phyloP scores from a whole-genome alignment of 2,113 vertebrate genomes.

The Nerophis ophidion region DNA sequence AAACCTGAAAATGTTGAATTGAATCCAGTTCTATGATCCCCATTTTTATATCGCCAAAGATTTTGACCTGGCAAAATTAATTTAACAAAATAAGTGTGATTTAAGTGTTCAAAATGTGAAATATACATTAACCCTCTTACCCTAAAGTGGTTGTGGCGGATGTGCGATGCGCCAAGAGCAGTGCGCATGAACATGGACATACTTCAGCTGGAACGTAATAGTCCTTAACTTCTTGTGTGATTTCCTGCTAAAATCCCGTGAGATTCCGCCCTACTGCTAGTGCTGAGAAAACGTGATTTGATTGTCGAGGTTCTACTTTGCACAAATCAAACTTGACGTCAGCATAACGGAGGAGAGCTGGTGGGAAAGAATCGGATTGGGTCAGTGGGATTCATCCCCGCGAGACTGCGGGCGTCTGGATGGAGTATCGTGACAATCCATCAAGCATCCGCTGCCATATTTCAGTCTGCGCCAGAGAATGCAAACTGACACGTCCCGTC shows the following conservation, averaged over 20 bases:
- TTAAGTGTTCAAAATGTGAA: too few relatives aligned
- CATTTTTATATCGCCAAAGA: too few relatives aligned
- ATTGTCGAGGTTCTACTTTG: not conserved
- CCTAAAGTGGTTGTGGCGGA: not conserved
- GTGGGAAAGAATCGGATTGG: not conserved
- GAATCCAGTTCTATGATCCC: too few relatives aligned
- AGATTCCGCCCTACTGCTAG: not conserved
- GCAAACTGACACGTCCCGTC: not conserved
- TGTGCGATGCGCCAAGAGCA: too few relatives aligned
- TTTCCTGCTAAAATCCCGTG: slow-evolving; percentile 1
- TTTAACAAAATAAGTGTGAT: too few relatives aligned
- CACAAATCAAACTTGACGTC: not conserved
- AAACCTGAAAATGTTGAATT: too few relatives aligned
- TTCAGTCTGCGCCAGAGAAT: not conserved
- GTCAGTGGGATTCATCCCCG: not conserved
- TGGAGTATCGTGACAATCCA: not conserved
- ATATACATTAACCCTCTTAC: too few relatives aligned
- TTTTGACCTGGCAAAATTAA: too few relatives aligned
- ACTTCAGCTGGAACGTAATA: not conserved
- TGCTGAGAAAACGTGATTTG: not conserved
- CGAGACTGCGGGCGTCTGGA: not conserved
- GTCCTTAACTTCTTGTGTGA: slow-evolving; percentile 4
- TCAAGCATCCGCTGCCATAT: not conserved
- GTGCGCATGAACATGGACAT: not conserved
- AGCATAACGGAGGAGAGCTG: not conserved